phyloP scores from a whole-genome alignment of 2,797 vertebrate species.

The Arnoldichthys spilopterus region DNA sequence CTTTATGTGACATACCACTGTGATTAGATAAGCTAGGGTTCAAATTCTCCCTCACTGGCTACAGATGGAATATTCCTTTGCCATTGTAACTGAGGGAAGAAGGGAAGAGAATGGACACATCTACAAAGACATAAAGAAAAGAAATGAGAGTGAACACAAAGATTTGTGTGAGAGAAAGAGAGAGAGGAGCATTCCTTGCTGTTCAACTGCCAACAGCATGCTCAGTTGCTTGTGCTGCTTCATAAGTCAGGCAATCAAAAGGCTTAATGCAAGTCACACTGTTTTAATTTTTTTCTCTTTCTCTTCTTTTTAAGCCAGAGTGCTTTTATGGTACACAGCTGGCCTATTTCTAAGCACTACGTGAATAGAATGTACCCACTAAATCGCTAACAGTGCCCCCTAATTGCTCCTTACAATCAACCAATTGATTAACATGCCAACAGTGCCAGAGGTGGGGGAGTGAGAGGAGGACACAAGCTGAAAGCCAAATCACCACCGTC shows the following conservation, averaged over 20 bases:
- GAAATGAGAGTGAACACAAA: conserved; percentile 4
- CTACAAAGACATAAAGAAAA: neutral
- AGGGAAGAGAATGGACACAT: neutral
- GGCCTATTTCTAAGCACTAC: conserved; percentile 32
- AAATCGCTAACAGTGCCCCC: conserved; percentile 36
- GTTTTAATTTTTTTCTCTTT: neutral
- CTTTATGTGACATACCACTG: neutral
- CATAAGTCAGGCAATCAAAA: conserved; percentile 18
- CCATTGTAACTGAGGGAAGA: neutral
- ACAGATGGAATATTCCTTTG: neutral
- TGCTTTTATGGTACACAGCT: conserved; percentile 26
- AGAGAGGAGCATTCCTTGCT: conserved; percentile 1
- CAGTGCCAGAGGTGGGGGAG: conserved; percentile 21
- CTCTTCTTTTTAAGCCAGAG: neutral
- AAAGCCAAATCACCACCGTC: conserved; percentile 51
- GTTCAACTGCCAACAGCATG: conserved; percentile 16
- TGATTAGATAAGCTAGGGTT: conserved; percentile 23
- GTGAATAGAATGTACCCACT: conserved; percentile 24
- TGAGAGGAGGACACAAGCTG: conserved; percentile 39
- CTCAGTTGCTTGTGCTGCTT: conserved; percentile 25
- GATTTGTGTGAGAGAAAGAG: neutral
- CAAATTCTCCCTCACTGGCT: neutral
- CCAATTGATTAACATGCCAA: conserved; percentile 51
- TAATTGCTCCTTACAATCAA: conserved; percentile 48
- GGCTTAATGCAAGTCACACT: conserved; percentile 30